These are phyloP conservation scores for Rhamnusium bicolor DNA, from an alignment of 2,888 invertebrate species.

Conservation along the genomic window DNA sequence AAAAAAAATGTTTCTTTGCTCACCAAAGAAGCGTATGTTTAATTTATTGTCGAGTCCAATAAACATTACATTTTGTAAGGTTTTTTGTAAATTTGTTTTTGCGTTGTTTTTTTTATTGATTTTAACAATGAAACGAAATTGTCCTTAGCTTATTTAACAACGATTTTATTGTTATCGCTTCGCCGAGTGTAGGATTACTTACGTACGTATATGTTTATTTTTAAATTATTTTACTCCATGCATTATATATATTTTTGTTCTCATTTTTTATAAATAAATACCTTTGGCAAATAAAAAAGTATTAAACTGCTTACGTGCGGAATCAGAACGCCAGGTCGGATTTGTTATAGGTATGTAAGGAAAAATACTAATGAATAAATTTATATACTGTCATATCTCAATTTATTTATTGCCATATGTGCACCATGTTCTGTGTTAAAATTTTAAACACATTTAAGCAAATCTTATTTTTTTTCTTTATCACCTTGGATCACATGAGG, in stretches of 20 bases:
- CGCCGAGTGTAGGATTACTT: slow-evolving; percentile 28
- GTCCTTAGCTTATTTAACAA: slow-evolving; percentile 17
- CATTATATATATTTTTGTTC: slow-evolving; percentile 33
- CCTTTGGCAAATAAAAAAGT: slow-evolving; percentile 30
- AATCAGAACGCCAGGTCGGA: neutral
- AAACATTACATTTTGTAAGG: slow-evolving; percentile 34
- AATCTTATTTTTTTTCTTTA: neutral
- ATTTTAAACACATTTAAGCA: neutral
- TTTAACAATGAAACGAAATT: slow-evolving; percentile 23
- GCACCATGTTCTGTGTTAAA: neutral
- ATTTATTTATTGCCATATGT: neutral
- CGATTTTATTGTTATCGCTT: neutral
- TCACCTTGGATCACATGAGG: neutral
- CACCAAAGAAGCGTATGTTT: neutral
- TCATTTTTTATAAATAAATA: slow-evolving; percentile 40
- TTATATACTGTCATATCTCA: neutral
- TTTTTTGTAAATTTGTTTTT: slow-evolving; percentile 46
- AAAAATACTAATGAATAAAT: too few relatives aligned
- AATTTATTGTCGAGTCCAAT: slow-evolving; percentile 34
- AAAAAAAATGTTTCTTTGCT: slow-evolving; percentile 37
- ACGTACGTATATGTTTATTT: slow-evolving; percentile 36
- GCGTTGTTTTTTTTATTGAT: slow-evolving; percentile 34
- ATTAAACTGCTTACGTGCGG: slow-evolving; percentile 15
- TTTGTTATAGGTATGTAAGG: neutral
- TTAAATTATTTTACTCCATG: slow-evolving; percentile 35